phyloP scores from a whole-genome alignment of 2,888 invertebrate genomes.

The Drosophila rubida region DNA sequence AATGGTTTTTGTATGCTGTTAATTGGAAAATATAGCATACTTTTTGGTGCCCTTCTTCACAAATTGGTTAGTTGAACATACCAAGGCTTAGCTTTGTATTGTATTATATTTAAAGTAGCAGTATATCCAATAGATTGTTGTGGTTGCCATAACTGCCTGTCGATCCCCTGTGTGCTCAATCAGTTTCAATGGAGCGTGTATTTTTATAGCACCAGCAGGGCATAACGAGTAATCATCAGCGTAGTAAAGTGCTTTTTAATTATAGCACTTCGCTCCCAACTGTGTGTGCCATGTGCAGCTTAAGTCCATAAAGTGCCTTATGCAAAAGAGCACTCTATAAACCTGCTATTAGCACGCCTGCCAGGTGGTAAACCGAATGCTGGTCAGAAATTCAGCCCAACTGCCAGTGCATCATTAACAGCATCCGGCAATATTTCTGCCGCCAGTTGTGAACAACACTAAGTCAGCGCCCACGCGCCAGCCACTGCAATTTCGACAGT shows the following conservation, averaged over 20 bases:
- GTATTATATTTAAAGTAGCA: background rate
- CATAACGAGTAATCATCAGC: background rate
- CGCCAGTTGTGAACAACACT: background rate
- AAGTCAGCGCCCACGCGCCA: background rate
- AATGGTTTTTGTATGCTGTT: too few species aligned
- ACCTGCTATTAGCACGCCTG: constrained; percentile 1
- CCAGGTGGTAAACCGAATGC: constrained; percentile 6
- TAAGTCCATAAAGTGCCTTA: constrained; percentile 1
- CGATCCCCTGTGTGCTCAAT: background rate
- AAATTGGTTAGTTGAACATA: too few species aligned
- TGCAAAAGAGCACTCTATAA: constrained; percentile 6
- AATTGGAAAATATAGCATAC: constrained; percentile 7
- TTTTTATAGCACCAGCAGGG: background rate
- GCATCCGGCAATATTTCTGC: constrained; percentile 34
- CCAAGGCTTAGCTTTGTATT: too few species aligned
- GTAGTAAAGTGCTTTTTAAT: background rate
- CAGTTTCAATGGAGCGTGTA: background rate
- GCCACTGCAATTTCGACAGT: background rate
- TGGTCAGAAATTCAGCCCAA: constrained; percentile 21
- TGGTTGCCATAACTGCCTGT: background rate
- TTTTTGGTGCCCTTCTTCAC: background rate
- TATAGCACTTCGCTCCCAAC: background rate
- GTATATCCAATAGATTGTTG: background rate
- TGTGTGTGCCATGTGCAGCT: background rate
- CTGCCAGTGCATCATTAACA: constrained; percentile 47